Base-by-base conservation (phyloP, 1,140 invertebrate species). In the Antheraea mylitta region DNA sequence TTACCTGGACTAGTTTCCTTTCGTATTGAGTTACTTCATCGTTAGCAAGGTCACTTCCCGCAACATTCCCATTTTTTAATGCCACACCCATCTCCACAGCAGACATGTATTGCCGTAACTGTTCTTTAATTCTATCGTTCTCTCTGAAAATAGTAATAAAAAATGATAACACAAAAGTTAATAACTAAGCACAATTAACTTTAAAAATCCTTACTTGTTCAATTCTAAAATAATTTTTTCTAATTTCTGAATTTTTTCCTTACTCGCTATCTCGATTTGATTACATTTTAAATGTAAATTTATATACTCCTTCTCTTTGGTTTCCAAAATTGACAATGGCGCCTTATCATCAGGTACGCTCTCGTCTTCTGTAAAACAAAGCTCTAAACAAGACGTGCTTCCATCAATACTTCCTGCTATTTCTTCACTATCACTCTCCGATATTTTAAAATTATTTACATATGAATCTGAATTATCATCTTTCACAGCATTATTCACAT, bases 71-170 rank as follows among this genome's bases (percentile, higher is more conserved):
- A 75, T 90, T 93, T 76, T 94, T 95, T 73, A 98, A 91, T 93
- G 88, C 87, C 72, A 74, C 84, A 7, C 85, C 82, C 70, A 97
- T 95, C 93, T 98, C 96, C 18, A 99, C 96, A 42, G 97, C 97
- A 62, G 95, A 96, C 59, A 98, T 96, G 91, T 98, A 99, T 80
- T 98, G 97, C 73, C 96, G 95, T 60, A 99, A 87, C 83, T 98
- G 98, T 82, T 98, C 96, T 83, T 98, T 97, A 68, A 98, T 90
- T 66, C 96, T 92, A 73, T 97, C 96, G 93, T 98, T 98, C 92
- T 98, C 97, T 82, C 96, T 97, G 48, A 66, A 80, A 85, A 11
- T 37, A 42, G 0, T 42, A 42, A 42, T 16, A 60, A 30, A 19
- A 0, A 60, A 19, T 22, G 22, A 19, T 60, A 60, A 19, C n/a